phyloP scores from a whole-genome alignment of 2,113 vertebrate species.

The Corythornis vintsioides region DNA sequence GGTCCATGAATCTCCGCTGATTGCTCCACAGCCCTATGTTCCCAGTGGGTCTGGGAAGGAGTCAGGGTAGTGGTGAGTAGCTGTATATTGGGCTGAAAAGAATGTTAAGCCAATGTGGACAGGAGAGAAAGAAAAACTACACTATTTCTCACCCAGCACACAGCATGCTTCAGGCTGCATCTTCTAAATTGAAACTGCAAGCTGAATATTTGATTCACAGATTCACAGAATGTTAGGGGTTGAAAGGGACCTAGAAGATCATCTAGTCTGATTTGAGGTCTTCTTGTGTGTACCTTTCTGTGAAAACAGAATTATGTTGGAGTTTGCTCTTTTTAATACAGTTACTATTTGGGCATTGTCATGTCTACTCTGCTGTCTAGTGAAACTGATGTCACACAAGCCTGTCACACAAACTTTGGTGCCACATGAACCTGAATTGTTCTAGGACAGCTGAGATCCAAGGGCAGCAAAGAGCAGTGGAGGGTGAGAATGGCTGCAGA shows the following conservation, averaged over 20 bases:
- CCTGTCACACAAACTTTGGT: not conserved
- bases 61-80: not conserved
- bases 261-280: too few species aligned
- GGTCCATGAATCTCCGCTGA: not conserved
- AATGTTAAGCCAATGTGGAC: not conserved
- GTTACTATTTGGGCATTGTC: not conserved
- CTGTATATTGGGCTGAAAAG: not conserved
- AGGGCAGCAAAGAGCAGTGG: not conserved
- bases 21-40: not conserved
- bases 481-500: not conserved
- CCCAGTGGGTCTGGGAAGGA: not conserved
- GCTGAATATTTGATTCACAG: not conserved
- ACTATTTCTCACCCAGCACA: not conserved
- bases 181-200: not conserved
- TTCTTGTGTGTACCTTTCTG: not conserved
- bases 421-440: not conserved
- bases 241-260: too few species aligned
- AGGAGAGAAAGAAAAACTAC: not conserved
- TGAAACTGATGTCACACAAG: rapidly evolving
- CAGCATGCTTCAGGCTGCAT: not conserved
- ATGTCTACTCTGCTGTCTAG: rapidly evolving
- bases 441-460: not conserved
- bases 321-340: not conserved
- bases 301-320: not conserved
- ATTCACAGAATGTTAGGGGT: too few species aligned